Percentiles rank a stretch among this genome's conserved stretches.
Evolutionary conservation across 2,888 invertebrate species (phyloP).

Genomic region (Dryocosmus kuriphilus): DNA sequence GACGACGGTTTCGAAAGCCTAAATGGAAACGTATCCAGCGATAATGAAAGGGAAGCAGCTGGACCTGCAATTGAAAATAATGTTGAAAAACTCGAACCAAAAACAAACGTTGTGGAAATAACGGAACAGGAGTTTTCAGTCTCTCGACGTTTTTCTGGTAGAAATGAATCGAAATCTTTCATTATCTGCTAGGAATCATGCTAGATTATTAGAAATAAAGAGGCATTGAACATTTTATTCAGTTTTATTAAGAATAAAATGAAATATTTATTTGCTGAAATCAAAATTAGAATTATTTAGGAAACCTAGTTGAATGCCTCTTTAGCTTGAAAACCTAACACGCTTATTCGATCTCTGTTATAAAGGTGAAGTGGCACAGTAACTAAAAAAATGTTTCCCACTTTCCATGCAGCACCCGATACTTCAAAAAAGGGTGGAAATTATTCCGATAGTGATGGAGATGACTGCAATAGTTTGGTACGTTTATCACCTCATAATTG

Average conservation of each 20-base stretch:
- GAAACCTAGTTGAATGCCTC: slow-evolving; percentile 48
- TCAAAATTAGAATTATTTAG: background rate
- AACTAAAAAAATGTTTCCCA: slow-evolving; percentile 62
- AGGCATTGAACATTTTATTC: background rate
- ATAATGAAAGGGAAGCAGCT: slow-evolving; percentile 80
- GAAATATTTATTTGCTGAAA: background rate
- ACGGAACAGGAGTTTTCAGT: slow-evolving; percentile 12
- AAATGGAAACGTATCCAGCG: slow-evolving; percentile 88
- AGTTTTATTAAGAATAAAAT: background rate
- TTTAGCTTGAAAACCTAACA: slow-evolving; percentile 53
- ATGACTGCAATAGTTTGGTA: slow-evolving; percentile 63
- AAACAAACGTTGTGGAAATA: slow-evolving; percentile 9
- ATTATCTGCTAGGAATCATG: background rate
- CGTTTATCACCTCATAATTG: slow-evolving; percentile 51
- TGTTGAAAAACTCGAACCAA: slow-evolving; percentile 27
- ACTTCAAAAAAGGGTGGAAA: slow-evolving; percentile 60
- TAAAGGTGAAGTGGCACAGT: slow-evolving; percentile 58
- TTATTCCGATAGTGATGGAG: slow-evolving; percentile 63
- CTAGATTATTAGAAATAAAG: background rate
- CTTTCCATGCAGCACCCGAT: slow-evolving; percentile 66
- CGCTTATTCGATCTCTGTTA: slow-evolving; percentile 41
- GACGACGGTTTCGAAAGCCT: slow-evolving; percentile 93
- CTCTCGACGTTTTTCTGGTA: slow-evolving; percentile 32
- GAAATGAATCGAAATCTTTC: background rate
- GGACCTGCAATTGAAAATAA: slow-evolving; percentile 44